phyloP scores from a whole-genome alignment of 2,113 vertebrate genomes.

The Oncorhynchus keta region DNA sequence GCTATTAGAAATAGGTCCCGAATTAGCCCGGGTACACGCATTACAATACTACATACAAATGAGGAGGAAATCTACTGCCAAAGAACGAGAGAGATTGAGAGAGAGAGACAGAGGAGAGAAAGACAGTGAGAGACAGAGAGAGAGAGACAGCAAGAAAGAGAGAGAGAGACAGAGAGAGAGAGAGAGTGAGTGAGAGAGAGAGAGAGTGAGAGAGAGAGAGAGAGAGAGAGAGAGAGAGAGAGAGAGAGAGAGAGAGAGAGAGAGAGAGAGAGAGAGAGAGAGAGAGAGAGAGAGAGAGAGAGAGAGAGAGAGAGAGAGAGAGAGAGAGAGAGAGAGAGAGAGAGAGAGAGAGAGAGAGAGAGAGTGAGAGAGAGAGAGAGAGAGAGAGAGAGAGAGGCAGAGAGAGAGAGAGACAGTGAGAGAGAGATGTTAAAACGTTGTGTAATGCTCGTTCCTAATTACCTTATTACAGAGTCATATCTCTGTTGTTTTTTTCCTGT shows the following conservation, averaged over 20 bases:
- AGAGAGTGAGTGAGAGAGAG: too few relatives aligned
- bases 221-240: neutral
- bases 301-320: too few relatives aligned
- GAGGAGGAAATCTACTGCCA: constrained; percentile 32
- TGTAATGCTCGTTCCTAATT: constrained; percentile 44
- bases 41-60: constrained; percentile 41
- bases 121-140: constrained; percentile 26
- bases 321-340: neutral
- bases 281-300: neutral
- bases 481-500: constrained; percentile 39
- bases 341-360: neutral
- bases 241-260: neutral
- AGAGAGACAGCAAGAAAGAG: too few relatives aligned
- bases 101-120: constrained; percentile 30
- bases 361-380: too few relatives aligned
- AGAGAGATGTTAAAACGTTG: constrained; percentile 18
- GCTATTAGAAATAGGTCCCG: constrained; percentile 50
- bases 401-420: too few relatives aligned
- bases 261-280: neutral
- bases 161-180: too few relatives aligned
- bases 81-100: constrained; percentile 12
- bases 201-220: accelerated
- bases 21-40: constrained; percentile 38
- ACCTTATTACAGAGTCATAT: constrained; percentile 43
- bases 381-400: too few relatives aligned